Evolutionary conservation across 2,113 vertebrate genomes (phyloP).

Genomic region (Cacatua alba): DNA sequence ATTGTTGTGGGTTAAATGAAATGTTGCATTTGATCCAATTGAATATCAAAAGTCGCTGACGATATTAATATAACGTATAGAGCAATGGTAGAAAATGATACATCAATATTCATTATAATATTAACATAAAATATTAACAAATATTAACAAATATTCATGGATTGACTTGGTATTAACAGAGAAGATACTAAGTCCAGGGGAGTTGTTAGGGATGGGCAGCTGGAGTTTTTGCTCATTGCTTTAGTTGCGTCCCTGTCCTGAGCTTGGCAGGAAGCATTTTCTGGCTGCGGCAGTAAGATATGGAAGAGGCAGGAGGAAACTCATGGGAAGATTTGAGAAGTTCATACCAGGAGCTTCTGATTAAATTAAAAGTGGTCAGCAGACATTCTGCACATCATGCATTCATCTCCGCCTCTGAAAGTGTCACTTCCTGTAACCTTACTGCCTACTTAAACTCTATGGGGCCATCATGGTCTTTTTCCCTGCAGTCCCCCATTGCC

Average conservation of each 20-base stretch:
- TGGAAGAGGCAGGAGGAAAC: not conserved
- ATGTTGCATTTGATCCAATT: not conserved
- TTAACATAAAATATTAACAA: not conserved
- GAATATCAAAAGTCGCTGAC: not conserved
- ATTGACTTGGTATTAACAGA: not conserved
- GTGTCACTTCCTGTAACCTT: not conserved
- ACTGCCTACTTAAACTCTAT: not conserved
- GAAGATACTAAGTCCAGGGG: not conserved
- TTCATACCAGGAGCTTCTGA: not conserved
- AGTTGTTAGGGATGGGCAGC: not conserved
- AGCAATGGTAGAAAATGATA: not conserved
- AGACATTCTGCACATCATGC: not conserved
- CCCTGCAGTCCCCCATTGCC: not conserved
- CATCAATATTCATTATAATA: not conserved
- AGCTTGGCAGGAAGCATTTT: not conserved
- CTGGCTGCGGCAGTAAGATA: not conserved
- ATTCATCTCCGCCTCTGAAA: not conserved
- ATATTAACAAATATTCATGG: not conserved
- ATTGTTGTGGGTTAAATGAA: not conserved
- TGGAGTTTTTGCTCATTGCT: not conserved
- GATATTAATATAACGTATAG: not conserved
- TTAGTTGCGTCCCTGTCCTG: not conserved
- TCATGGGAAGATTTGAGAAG: not conserved
- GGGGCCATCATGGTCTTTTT: not conserved
- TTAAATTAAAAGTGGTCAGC: not conserved